phyloP scores from a whole-genome alignment of 1,140 invertebrate genomes.

The Euura saliciscinereae region DNA sequence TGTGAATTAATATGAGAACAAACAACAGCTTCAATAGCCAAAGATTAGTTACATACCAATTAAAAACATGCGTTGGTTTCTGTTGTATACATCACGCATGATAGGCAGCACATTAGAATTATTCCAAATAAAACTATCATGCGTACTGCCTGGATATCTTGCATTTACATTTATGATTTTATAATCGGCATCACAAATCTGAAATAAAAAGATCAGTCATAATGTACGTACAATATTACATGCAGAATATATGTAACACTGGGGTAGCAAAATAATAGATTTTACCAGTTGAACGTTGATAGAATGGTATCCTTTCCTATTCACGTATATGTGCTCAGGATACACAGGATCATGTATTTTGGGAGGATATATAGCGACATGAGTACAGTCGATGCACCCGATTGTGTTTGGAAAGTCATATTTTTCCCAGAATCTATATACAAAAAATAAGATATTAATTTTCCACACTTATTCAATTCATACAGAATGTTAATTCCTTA shows the following conservation, averaged over 20 bases:
- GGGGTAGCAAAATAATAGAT: no score
- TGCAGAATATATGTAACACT: no score
- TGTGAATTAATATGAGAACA: no score
- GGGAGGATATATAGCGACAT: conserved; percentile 39
- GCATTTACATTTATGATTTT: conserved; percentile 36
- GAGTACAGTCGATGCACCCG: conserved; percentile 41
- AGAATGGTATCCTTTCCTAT: conserved; percentile 43
- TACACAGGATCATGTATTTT: conserved; percentile 21
- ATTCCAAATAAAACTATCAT: conserved; percentile 33
- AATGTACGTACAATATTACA: no score
- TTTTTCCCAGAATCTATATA: conserved; percentile 16
- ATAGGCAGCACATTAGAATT: conserved; percentile 17
- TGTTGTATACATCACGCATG: conserved; percentile 13
- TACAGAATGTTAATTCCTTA: no score
- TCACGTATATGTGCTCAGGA: conserved; percentile 42
- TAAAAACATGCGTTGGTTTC: neutral
- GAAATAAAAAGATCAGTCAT: conserved; percentile 20
- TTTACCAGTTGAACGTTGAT: conserved; percentile 42
- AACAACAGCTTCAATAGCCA: no score
- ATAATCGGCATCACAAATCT: conserved; percentile 26
- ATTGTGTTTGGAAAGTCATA: conserved; percentile 29
- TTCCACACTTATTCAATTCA: no score
- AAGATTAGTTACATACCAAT: no score
- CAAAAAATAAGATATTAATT: no score
- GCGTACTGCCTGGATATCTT: conserved; percentile 28